Percentiles rank a stretch among this genome's conserved stretches.
These are phyloP conservation scores for Dinocampus coccinellae DNA, from an alignment of 2,888 invertebrate species.

Conservation along the genomic window DNA sequence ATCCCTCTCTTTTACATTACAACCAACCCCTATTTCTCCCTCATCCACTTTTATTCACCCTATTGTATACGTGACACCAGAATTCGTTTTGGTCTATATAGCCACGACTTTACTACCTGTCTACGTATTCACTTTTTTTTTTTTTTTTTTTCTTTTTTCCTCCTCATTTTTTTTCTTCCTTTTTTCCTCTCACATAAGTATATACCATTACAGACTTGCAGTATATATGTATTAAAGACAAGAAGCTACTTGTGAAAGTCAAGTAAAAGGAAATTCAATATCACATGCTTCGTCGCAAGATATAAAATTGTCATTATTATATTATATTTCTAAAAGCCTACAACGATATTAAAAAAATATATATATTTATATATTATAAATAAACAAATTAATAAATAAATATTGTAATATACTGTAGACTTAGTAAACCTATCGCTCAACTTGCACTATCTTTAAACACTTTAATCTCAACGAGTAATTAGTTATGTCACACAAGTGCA, in stretches of 20 bases:
- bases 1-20: background rate
- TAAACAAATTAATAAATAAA: background rate
- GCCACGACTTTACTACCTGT: background rate
- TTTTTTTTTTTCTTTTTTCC: background rate
- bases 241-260: slow-evolving; percentile 12
- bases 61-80: background rate
- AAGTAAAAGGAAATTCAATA: slow-evolving; percentile 21
- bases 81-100: background rate
- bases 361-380: no score
- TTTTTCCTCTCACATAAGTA: background rate
- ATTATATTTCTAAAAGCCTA: background rate
- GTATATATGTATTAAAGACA: background rate
- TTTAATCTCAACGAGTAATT: slow-evolving; percentile 7
- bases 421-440: background rate
- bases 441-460: background rate
- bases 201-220: background rate
- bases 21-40: slow-evolving; percentile 2
- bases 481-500: slow-evolving; percentile 7
- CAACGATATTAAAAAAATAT: background rate
- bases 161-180: no score
- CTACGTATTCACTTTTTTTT: background rate
- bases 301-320: slow-evolving; percentile 8
- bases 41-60: slow-evolving; percentile 23
- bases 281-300: background rate
- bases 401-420: background rate